Conservation (phyloP, 1,140 invertebrate species). For the Caenorhabditis brenneri region DNA sequence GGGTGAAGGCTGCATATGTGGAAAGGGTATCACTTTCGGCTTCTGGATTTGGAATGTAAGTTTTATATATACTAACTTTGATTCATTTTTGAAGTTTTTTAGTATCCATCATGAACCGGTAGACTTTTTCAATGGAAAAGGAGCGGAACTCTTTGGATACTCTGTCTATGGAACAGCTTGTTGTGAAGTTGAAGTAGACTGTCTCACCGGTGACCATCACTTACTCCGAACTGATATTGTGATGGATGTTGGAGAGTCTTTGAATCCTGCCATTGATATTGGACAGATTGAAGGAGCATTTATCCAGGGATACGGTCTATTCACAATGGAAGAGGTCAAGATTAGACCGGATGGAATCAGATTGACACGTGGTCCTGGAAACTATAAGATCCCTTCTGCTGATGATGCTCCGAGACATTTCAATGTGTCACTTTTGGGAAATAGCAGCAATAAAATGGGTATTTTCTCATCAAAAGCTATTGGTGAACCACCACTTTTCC, state of each 20-base stretch:
- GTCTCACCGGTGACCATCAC: conserved; percentile 74
- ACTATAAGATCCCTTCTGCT: conserved; percentile 88
- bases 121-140: conserved; percentile 64
- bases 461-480: conserved; percentile 95
- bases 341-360: conserved; percentile 83
- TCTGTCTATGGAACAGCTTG: conserved; percentile 71
- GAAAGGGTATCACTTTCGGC: conserved; percentile 83
- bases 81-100: conserved; percentile 5
- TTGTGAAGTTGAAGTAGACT: conserved; percentile 74
- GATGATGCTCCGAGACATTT: conserved; percentile 87
- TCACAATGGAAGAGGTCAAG: conserved; percentile 86
- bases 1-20: conserved; percentile 82
- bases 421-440: conserved; percentile 88
- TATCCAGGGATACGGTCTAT: conserved; percentile 89
- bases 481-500: conserved; percentile 90
- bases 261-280: conserved; percentile 94
- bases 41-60: conserved; percentile 81
- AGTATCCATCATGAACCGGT: conserved; percentile 65
- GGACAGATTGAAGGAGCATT: conserved; percentile 94
- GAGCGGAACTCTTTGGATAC: conserved; percentile 67
- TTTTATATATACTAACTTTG: too few relatives aligned
- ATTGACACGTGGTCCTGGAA: conserved; percentile 85
- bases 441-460: conserved; percentile 83
- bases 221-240: conserved; percentile 88
- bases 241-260: conserved; percentile 89